phyloP scores from a whole-genome alignment of 2,797 vertebrate species.

The Tadarida brasiliensis region DNA sequence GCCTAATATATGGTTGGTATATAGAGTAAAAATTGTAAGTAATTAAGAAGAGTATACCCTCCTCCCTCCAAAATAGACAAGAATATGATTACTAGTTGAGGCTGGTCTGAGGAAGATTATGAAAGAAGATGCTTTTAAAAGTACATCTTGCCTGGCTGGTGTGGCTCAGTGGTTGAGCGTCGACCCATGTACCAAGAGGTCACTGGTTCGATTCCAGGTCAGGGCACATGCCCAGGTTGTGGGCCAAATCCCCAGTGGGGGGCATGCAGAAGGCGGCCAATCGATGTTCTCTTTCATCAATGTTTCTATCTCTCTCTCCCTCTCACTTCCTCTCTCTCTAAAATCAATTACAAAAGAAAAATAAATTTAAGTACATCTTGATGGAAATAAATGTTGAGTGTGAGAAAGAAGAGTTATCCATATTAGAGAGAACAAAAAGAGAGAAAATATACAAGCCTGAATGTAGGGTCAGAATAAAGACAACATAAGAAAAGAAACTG shows the following conservation, averaged over 20 bases:
- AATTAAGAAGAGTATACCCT: background rate
- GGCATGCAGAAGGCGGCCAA: background rate
- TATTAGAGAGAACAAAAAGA: background rate
- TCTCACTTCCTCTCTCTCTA: background rate
- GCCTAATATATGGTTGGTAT: background rate
- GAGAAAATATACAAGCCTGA: background rate
- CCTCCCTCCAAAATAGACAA: background rate
- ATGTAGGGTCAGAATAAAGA: background rate
- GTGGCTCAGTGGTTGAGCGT: background rate
- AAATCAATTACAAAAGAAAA: background rate
- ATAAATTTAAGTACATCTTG: background rate
- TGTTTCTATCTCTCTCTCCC: background rate
- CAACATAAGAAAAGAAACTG: background rate
- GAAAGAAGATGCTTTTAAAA: background rate
- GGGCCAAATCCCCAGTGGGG: background rate
- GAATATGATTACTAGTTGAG: background rate
- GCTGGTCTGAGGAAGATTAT: background rate
- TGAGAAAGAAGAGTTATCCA: background rate
- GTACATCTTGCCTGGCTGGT: background rate
- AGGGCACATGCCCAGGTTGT: background rate
- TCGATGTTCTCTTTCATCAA: background rate
- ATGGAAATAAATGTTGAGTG: background rate
- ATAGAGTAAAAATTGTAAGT: background rate
- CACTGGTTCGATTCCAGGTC: background rate
- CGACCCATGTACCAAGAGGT: background rate